Base-by-base conservation (phyloP, 2,113 vertebrate species). In the Petromus typicus region DNA sequence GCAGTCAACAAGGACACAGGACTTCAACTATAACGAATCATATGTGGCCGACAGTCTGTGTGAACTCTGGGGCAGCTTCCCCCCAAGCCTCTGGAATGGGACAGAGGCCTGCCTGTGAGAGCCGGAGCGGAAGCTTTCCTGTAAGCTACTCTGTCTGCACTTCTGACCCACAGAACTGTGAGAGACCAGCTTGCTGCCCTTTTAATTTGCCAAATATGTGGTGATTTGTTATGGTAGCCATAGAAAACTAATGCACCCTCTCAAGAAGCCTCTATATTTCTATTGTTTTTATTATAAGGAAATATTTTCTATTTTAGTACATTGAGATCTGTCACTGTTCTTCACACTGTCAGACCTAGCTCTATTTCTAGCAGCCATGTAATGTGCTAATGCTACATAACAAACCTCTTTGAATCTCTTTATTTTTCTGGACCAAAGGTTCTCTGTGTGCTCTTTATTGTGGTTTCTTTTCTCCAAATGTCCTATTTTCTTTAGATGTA, bases 381-480 rank as follows among this genome's bases (percentile, higher is more conserved):
- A 78, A 30, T 56, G 17, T 87, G 54, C 27, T 12, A 25, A 16
- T 51, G 14, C 67, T 73, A 25, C 90, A 76, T 57, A 48, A 8
- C n/a, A 57, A 91, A 80, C 54, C 30, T 23, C 5, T 45, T 14
- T 27, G 69, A 73, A 5, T 48, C 56, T 90, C 78, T 30, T 59
- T n/a, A n/a, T 16, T 57, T 86, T 57, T 92, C 84, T 75, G 85
- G 30, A 45, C 32, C 32, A 73, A 37, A 83, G 59, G 56, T 48
- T 80, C 37, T 56, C 71, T 81, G 9, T 71, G 11, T 14, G 30
- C 84, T 86, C 48, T 82, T 63, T 17, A 43, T 22, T 23, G 30
- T 82, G 45, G 61, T 79, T 92, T 25, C 16, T 95, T 91, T 95
- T 86, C 67, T 86, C 25, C 48, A 91, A 79, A 87, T 40, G 2